Percentiles rank a stretch among this genome's conserved stretches.
Evolutionary conservation across 1,140 invertebrate species (phyloP).

Genomic region (Leptinotarsa texana): DNA sequence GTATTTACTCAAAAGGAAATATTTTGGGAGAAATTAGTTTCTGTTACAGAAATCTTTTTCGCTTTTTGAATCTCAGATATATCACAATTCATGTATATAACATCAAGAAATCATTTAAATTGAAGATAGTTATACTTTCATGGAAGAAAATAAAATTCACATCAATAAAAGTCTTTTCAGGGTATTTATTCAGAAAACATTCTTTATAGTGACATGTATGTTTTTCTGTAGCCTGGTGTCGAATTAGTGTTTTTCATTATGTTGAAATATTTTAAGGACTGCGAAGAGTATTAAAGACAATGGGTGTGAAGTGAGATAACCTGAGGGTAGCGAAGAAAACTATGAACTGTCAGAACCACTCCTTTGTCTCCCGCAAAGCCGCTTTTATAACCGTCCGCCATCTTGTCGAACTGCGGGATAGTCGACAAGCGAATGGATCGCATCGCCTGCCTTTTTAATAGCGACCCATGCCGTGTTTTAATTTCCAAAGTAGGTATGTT

Average conservation of each 20-base stretch:
- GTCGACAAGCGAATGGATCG: background rate
- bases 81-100: no score
- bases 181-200: no score
- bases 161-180: no score
- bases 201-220: no score
- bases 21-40: no score
- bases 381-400: background rate
- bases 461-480: conserved; percentile 16
- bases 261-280: background rate
- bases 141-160: no score
- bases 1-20: no score
- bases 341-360: background rate
- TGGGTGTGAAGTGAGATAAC: conserved; percentile 7
- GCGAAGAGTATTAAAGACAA: background rate
- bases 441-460: conserved; percentile 15
- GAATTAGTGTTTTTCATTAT: background rate
- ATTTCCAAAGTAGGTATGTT: conserved; percentile 21
- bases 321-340: background rate
- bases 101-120: no score
- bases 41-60: no score
- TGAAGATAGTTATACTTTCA: no score
- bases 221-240: no score
- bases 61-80: no score
- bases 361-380: conserved; percentile 4
- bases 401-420: conserved; percentile 5